These are phyloP conservation scores for Cromileptes altivelis DNA, from an alignment of 2,113 vertebrate species.

Conservation along the genomic window DNA sequence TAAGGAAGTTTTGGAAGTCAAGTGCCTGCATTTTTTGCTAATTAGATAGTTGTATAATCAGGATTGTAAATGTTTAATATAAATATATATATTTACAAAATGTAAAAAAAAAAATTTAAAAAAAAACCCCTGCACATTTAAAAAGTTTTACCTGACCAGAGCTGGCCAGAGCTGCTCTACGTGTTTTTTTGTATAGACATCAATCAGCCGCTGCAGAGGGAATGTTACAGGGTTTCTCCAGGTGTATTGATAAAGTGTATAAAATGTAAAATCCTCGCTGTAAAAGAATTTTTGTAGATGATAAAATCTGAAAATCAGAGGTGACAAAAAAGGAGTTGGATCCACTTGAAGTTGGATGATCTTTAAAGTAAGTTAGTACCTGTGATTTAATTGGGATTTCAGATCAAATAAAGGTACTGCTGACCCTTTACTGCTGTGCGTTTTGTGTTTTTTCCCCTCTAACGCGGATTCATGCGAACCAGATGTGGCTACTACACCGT, in stretches of 20 bases:
- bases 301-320: constrained; percentile 30
- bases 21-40: constrained; percentile 79
- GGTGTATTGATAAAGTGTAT: constrained; percentile 56
- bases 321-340: not conserved
- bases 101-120: constrained; percentile 62
- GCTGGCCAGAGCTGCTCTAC: constrained; percentile 48
- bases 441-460: not conserved
- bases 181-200: constrained; percentile 75
- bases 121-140: constrained; percentile 48
- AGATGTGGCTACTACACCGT: constrained; percentile 60
- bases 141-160: constrained; percentile 48
- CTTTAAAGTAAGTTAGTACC: constrained; percentile 30
- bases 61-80: constrained; percentile 79
- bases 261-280: constrained; percentile 67
- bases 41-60: constrained; percentile 70
- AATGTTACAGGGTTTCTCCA: constrained; percentile 62
- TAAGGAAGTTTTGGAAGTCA: constrained; percentile 48
- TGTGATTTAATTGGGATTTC: constrained; percentile 43
- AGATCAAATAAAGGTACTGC: constrained; percentile 73
- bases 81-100: constrained; percentile 77
- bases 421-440: constrained; percentile 20
- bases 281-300: constrained; percentile 54
- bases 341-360: constrained; percentile 32
- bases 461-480: constrained; percentile 28
- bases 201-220: constrained; percentile 53